Base-by-base conservation (phyloP, 2,113 vertebrate genomes). In the Vulpes vulpes region DNA sequence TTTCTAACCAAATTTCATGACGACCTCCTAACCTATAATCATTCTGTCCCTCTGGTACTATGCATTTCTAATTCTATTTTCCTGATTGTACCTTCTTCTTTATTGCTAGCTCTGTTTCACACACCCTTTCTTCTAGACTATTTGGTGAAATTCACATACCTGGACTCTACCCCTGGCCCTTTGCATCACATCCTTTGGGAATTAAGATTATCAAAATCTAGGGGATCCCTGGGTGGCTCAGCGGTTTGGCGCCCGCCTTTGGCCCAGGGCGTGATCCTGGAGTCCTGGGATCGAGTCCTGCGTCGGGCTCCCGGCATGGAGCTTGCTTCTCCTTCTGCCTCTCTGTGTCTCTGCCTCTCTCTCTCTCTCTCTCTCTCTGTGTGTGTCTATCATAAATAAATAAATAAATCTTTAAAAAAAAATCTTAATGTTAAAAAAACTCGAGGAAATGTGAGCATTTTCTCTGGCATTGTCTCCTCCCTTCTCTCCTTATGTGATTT, bases 401-500 rank as follows among this genome's bases (percentile, higher is more conserved):
- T 43, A 43, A 43, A 43, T 43, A 43, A 43, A 43, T 43, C 43
- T 43, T 43, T 7, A 7, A 43, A 43, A 43, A 43, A 43, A 43
- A 43, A 51, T 79, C 62, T 25, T 19, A 76, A 78, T 83, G 30
- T 92, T 94, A 73, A 78, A 83, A 80, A 62, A 32, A 78, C 8
- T 78, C 62, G 30, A 38, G 81, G 85, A 84, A 88, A 59, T n/a
- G 49, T 74, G 92, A 73, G 4, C 69, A 69, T 89, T 64, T 95
- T 93, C 57, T 95, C 85, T 60, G 65, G n/a, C 86, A 22, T n/a
- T 93, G 6, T 64, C 15, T 84, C 65, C 15, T 23, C 22, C 84
- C 60, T 64, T 89, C 16, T 96, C 22, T 87, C 35, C 19, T 83
- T 35, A 53, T n/a, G 85, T 81, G 84, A 43, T 79, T 79, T 95